Evolutionary conservation across 30 jellyfish, hydroid and myxozoan species (phyloP), one percentile per base, ranked within the genome.

Genomic region (Hydractinia echinata): DNA sequence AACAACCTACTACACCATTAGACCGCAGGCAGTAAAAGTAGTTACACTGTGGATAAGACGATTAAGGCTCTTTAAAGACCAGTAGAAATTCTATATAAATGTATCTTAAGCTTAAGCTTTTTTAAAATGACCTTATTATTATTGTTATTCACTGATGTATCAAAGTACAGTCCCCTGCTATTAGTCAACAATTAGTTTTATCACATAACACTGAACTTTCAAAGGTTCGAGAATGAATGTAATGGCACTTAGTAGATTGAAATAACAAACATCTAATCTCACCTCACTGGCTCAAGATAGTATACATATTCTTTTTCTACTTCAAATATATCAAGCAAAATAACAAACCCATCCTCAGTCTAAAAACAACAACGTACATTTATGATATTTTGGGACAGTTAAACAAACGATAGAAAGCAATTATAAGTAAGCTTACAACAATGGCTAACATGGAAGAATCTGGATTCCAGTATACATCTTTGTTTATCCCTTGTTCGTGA

Each of bases 361-460:
- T 89, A 77, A 14, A 71, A 21, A 72, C 70, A 50, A 51, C 19
- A 61, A 55, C 67, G 74, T 51, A 53, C 5, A 11, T 58, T 58
- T 58, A 16, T 11, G 69, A 58, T 58, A 58, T 58, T 58, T 58
- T 11, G 69, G 69, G 69, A 58, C 19, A 11, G 69, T 58, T 58
- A 58, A 58, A 16, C 69, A 58, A 56, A 58, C 69, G 19, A 58
- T 58, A 58, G 69, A 13, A 58, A 58, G 18, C 69, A 58, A 58
- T 13, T 13, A 13, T 60, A 15, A 68, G 51, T 7, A 48, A 74
- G 13, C 96, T 60, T 76, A 91, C 97, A 79, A 86, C 55, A n/a
- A 91, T 83, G 66, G 54, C 83, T 6, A 91, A 4, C 54, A 81
- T 81, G 10, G 95, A 74, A 4, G 97, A 91, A 76, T 91, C 96